phyloP scores from a whole-genome alignment of 2,113 vertebrate species.

The Pterocles gutturalis region DNA sequence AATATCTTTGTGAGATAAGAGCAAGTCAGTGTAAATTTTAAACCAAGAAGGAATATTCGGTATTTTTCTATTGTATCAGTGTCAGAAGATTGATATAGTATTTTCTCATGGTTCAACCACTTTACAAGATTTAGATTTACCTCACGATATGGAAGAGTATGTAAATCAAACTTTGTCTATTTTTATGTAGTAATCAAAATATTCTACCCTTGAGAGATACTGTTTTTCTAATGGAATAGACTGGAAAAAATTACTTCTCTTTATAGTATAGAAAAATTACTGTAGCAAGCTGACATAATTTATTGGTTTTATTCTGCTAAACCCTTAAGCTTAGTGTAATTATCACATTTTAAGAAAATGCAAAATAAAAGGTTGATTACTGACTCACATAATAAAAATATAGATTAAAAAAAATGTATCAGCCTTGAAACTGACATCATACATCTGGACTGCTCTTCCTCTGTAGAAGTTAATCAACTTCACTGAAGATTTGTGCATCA shows the following conservation, averaged over 20 bases:
- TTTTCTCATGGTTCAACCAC: background rate
- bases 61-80: conserved; percentile 1
- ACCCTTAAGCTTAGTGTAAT: background rate
- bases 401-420: background rate
- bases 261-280: background rate
- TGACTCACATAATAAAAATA: background rate
- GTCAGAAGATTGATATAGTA: background rate
- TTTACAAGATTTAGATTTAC: conserved; percentile 7
- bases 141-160: background rate
- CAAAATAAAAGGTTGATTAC: background rate
- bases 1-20: background rate
- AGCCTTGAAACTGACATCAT: background rate
- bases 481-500: background rate
- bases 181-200: conserved; percentile 28
- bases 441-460: background rate
- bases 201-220: background rate
- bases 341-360: background rate
- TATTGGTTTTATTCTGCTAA: background rate
- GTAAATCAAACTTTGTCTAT: background rate
- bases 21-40: background rate
- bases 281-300: background rate
- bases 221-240: background rate
- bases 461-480: background rate
- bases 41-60: background rate
- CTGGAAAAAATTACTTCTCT: background rate